Base-by-base conservation (phyloP, 2,888 invertebrate species). In the Cylindroiulus punctatus region DNA sequence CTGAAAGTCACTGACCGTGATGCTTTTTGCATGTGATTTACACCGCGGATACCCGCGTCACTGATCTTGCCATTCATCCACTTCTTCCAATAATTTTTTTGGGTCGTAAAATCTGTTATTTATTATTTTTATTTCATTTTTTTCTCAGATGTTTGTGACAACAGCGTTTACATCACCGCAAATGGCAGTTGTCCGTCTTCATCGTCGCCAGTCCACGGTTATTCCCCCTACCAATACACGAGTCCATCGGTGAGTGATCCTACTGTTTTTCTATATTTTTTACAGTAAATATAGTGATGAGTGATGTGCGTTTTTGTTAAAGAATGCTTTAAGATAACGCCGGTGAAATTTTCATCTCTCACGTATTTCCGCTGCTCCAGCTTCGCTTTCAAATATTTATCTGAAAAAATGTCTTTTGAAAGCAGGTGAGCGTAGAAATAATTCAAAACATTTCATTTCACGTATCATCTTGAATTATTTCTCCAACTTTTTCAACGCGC, bases 111-210 rank as follows among this genome's bases (percentile, higher is more conserved):
- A 36, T 36, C 7, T 36, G 7, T 36, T n/a, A n/a, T 7, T 47
- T 7, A 47, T n/a, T 19, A 19, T 52, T 52, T 52, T 52, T 52
- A n/a, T 8, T 3, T 14, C 17, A 19, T 84, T 42, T 84, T 42
- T 40, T 26, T 40, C 40, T 12, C 57, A 85, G 85, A 85, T 85
- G 47, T 44, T 14, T 52, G 85, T 85, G 85, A 85, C 85, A 85
- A 52, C 42, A 42, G 52, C 32, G 57, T 85, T 44, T 85, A 85
- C 57, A 85, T 85, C 12, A 85, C 85, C 1, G 30, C 85, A 30
- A 85, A 85, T 26, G 57, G 85, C 17, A 85, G 57, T 30, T 85
- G 85, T 52, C 47, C 47, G 26, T 85, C 85, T n/a, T 85, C 85
- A 0, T 85, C 85, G 32, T 85, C 85, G 52, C 85, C 85, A 22